Evolutionary conservation across 2,113 vertebrate species (phyloP).

Genomic region (Origma solitaria): DNA sequence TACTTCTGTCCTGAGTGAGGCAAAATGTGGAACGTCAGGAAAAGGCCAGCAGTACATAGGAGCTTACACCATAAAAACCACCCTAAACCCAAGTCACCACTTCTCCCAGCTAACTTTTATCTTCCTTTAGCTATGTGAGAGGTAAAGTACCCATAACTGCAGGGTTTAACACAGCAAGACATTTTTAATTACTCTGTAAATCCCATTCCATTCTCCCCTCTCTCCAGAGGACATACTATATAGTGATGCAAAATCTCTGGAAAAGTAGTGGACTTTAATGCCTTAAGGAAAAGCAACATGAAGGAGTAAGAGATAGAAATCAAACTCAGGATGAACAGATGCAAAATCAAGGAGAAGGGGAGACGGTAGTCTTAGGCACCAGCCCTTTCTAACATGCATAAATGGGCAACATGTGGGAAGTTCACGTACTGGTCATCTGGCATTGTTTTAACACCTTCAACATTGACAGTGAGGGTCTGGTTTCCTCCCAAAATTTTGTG

Average conservation of each 20-base stretch:
- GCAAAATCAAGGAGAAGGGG: background rate
- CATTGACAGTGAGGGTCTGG: conserved; percentile 88
- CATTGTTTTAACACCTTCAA: conserved; percentile 90
- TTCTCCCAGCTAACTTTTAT: background rate
- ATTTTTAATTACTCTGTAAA: too few relatives aligned
- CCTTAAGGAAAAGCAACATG: background rate
- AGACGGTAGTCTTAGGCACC: background rate
- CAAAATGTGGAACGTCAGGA: accelerated
- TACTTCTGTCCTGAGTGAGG: conserved; percentile 85
- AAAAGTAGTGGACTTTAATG: background rate
- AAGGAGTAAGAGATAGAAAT: background rate
- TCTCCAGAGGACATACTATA: too few relatives aligned
- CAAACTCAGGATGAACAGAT: background rate
- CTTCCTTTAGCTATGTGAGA: background rate
- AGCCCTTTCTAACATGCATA: background rate
- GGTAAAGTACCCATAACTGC: background rate
- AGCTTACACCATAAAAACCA: background rate
- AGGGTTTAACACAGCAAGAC: background rate
- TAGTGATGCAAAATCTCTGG: background rate
- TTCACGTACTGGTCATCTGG: conserved; percentile 91
- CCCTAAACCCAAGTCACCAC: background rate
- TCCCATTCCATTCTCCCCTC: background rate
- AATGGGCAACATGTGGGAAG: background rate
- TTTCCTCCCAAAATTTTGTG: conserved; percentile 91
- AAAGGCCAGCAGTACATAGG: accelerated